phyloP scores from a whole-genome alignment of 2,113 vertebrate genomes.

The Pachyramphus minor region DNA sequence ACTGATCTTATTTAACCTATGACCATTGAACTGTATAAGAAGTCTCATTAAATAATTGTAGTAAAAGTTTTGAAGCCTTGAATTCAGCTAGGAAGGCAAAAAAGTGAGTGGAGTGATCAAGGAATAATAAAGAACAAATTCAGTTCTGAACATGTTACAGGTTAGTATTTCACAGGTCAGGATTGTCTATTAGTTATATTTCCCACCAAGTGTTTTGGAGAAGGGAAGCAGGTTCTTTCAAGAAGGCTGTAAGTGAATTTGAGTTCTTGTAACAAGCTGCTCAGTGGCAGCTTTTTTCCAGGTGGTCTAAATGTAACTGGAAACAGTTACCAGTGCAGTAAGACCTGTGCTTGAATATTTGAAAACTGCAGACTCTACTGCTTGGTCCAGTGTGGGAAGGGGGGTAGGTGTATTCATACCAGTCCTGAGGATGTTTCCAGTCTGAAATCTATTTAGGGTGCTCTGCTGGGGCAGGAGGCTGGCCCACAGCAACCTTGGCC shows the following conservation, averaged over 20 bases:
- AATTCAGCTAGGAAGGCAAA: not conserved
- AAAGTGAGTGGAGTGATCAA: not conserved
- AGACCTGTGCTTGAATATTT: not conserved
- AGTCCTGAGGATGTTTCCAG: not conserved
- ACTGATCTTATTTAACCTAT: not conserved
- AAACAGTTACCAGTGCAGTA: not conserved
- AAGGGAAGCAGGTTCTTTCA: not conserved
- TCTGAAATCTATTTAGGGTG: not conserved
- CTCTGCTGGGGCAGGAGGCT: not conserved
- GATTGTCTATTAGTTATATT: not conserved
- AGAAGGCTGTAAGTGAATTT: not conserved
- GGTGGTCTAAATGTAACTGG: not conserved
- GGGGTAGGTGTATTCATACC: not conserved
- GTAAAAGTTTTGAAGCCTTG: not conserved
- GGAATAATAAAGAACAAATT: not conserved
- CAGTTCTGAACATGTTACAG: not conserved
- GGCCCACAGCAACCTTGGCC: not conserved
- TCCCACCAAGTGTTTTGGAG: not conserved
- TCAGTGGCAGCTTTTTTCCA: not conserved
- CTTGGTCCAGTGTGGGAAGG: not conserved
- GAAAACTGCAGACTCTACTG: not conserved
- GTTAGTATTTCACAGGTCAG: not conserved
- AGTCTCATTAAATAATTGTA: not conserved
- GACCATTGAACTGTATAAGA: not conserved
- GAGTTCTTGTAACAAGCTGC: not conserved